These are phyloP conservation scores for Catharus bicknelli DNA, from an alignment of 2,113 vertebrate species.

Conservation along the genomic window DNA sequence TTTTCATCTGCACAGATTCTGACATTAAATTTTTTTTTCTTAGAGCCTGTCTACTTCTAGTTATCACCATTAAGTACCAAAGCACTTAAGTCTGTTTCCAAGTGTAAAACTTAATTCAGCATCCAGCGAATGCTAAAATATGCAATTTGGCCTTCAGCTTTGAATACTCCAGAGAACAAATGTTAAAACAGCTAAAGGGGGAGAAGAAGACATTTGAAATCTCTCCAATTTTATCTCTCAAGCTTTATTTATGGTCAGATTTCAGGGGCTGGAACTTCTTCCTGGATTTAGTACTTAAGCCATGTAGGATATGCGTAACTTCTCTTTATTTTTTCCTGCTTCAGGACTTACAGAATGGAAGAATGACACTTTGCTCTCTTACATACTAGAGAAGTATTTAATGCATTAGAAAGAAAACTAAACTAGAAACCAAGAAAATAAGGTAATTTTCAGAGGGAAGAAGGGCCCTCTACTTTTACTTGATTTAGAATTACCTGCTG, in stretches of 20 bases:
- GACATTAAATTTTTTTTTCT: background rate
- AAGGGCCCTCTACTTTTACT: background rate
- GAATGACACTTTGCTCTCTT: background rate
- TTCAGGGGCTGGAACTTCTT: background rate
- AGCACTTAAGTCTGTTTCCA: background rate
- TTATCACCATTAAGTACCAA: background rate
- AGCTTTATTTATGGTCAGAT: background rate
- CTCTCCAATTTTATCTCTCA: background rate
- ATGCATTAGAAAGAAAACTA: background rate
- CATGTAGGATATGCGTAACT: accelerated
- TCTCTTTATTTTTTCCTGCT: background rate
- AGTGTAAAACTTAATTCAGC: background rate
- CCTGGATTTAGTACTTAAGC: background rate
- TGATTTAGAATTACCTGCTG: background rate
- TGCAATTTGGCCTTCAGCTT: background rate
- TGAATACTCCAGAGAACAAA: background rate
- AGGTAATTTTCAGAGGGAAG: background rate
- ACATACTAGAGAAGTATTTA: background rate
- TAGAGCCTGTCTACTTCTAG: background rate
- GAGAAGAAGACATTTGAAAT: background rate
- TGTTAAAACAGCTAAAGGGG: background rate
- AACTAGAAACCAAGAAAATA: background rate
- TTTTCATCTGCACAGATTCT: background rate
- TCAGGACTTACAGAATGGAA: background rate
- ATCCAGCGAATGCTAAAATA: background rate